phyloP scores from a whole-genome alignment of 2,888 invertebrate species.

The Hirudinaria manillensis region DNA sequence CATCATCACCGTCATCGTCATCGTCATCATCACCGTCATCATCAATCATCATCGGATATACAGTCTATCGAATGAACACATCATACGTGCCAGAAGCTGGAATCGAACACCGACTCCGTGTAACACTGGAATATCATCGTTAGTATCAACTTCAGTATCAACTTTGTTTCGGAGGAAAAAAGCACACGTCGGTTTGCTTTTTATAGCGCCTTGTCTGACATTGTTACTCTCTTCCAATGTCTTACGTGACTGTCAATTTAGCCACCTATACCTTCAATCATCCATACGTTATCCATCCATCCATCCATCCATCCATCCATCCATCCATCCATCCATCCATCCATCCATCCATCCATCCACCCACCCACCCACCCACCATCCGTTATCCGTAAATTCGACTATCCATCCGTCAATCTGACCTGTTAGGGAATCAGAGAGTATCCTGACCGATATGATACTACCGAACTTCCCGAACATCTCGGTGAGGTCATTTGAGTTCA shows the following conservation, averaged over 20 bases:
- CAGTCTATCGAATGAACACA: neutral
- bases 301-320: too few relatives aligned
- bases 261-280: too few relatives aligned
- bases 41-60: neutral
- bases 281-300: too few relatives aligned
- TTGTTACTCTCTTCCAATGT: too few relatives aligned
- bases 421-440: constrained; percentile 26
- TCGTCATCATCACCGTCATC: constrained; percentile 22
- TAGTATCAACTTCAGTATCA: constrained; percentile 4
- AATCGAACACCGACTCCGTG: neutral
- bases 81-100: neutral
- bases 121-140: neutral
- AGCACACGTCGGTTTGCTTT: neutral
- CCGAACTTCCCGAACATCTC: constrained; percentile 23
- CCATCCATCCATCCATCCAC: too few relatives aligned
- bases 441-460: constrained; percentile 27
- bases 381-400: too few relatives aligned
- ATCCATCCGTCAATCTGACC: constrained; percentile 12
- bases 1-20: constrained; percentile 29
- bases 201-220: too few relatives aligned
- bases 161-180: neutral
- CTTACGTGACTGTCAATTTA: too few relatives aligned
- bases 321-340: too few relatives aligned
- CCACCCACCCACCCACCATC: too few relatives aligned
- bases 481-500: constrained; percentile 22